Evolutionary conservation across 1,140 invertebrate genomes (phyloP), one percentile per base, ranked within the genome.

Genomic region (Ooceraea biroi): DNA sequence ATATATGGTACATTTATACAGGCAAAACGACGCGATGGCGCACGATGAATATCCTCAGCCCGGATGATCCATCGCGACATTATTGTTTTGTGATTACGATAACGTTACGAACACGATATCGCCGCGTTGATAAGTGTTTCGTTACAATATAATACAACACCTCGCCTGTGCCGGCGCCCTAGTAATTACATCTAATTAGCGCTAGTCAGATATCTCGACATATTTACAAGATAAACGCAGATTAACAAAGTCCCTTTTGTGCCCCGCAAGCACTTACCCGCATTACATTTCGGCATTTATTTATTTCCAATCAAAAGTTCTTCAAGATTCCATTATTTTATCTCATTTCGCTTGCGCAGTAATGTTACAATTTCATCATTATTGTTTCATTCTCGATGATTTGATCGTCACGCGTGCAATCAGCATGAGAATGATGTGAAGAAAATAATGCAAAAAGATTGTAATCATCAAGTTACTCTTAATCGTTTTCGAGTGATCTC

Each of bases 131-230:
- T 68, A 84, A 87, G 73, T 87, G 58, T 83, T 52, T 72, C 66
- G 41, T 87, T 87, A 73, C 82, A 7, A 78, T 60, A 71, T 84
- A 76, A 65, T 88, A 84, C 82, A 78, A 80, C 36, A 36, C 65
- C 44, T 85, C 22, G 22, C 57, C 0, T 71, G 57, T 74, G 44
- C 58, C 68, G 55, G 69, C 17, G 50, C 66, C 36, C 50, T 83
- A 83, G 69, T 88, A 88, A 85, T 88, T 82, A 85, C 71, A 84
- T 60, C 85, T 88, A 88, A 69, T 57, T 87, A 88, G 86, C 86
- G 83, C 63, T 77, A 55, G 7, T 48, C 30, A 50, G 48, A 27
- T 25, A 55, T 82, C 73, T 85, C 65, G 72, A 88, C 46, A n/a
- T 88, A 88, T 88, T 80, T 85, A 88, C 87, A 88, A 55, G 63